phyloP scores from a whole-genome alignment of 1,140 invertebrate species.

The Heliconius congener region DNA sequence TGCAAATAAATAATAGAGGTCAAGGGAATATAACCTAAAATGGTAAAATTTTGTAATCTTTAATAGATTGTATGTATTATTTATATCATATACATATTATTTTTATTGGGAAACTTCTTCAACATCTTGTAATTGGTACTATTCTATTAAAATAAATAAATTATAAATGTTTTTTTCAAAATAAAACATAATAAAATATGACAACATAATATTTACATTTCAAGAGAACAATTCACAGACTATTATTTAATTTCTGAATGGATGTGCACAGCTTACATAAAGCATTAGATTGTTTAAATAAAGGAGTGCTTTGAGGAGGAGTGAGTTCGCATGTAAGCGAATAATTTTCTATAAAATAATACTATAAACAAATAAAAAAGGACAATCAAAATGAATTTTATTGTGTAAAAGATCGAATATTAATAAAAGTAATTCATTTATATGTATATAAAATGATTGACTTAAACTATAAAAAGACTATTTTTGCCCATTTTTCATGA shows the following conservation, averaged over 20 bases:
- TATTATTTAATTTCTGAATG: too few species aligned
- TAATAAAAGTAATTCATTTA: too few species aligned
- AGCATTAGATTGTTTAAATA: background rate
- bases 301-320: too few species aligned
- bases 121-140: background rate
- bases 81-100: background rate
- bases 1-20: conserved; percentile 29
- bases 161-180: background rate
- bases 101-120: background rate
- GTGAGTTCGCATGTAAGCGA: too few species aligned
- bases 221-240: background rate
- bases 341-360: too few species aligned
- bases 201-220: conserved; percentile 1
- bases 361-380: too few species aligned
- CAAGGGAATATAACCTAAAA: conserved; percentile 36
- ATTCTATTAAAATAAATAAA: background rate
- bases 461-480: background rate
- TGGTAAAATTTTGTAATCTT: background rate
- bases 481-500: background rate
- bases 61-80: background rate
- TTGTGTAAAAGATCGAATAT: too few species aligned
- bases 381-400: too few species aligned
- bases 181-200: background rate
- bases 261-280: background rate
- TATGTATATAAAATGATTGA: too few species aligned